A percentile compares a stretch with the other conserved stretches of the same genome.
These are phyloP conservation scores for Mus spretus DNA, from an alignment of 2,797 vertebrate species.

Conservation along the genomic window DNA sequence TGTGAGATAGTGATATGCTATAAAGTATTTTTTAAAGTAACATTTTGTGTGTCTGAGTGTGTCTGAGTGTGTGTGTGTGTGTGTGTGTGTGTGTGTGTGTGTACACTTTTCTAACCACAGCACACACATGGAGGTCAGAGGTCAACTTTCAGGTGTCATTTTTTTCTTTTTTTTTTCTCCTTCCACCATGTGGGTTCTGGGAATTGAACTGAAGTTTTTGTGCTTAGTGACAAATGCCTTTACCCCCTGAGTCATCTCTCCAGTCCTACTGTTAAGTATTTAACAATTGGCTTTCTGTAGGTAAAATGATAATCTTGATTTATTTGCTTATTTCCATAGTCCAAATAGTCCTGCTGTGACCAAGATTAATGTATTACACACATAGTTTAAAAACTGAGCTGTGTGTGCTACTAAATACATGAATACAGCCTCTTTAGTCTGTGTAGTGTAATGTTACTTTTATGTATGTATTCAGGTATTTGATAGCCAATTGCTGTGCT, in stretches of 20 bases:
- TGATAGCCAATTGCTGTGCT: background rate
- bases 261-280: background rate
- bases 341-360: background rate
- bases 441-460: background rate
- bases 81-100: background rate
- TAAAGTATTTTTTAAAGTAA: constrained; percentile 11
- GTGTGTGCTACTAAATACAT: background rate
- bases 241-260: background rate
- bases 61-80: background rate
- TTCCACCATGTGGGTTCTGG: background rate
- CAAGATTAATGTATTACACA: constrained; percentile 19
- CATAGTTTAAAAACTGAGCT: background rate
- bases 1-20: background rate
- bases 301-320: constrained; percentile 32
- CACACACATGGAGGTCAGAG: background rate
- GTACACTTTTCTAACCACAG: background rate
- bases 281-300: constrained; percentile 8
- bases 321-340: constrained; percentile 32
- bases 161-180: background rate
- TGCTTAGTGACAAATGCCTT: background rate
- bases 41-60: background rate
- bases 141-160: background rate
- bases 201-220: background rate
- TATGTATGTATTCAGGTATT: background rate
- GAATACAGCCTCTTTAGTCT: background rate